Evolutionary conservation across 2,888 invertebrate species (phyloP).

Genomic region (Gibbula magus): DNA sequence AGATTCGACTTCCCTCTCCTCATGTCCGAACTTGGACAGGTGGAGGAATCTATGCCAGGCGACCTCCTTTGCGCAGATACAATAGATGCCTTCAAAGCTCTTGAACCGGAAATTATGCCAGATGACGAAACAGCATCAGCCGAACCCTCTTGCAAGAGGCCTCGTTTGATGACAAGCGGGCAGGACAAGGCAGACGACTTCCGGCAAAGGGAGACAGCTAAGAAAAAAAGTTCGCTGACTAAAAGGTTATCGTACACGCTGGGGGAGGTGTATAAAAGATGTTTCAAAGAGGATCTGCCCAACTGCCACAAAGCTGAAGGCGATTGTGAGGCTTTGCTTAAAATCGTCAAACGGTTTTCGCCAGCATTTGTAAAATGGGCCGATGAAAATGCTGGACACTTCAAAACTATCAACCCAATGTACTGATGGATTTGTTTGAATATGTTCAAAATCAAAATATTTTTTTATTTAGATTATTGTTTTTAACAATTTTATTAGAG

Average conservation of each 20-base stretch:
- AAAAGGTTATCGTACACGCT: not conserved
- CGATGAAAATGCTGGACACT: not conserved
- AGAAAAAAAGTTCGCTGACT: not conserved
- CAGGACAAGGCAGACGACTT: not conserved
- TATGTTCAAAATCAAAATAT: too few relatives aligned
- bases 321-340: not conserved
- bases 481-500: too few relatives aligned
- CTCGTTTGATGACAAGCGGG: not conserved
- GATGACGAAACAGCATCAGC: too few relatives aligned
- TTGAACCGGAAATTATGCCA: not conserved
- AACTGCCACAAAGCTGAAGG: not conserved
- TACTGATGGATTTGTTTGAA: not conserved
- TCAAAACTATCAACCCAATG: not conserved
- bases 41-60: not conserved
- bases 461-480: too few relatives aligned
- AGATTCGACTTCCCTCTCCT: not conserved
- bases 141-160: not conserved
- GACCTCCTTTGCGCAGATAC: not conserved
- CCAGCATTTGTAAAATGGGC: not conserved
- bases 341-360: not conserved
- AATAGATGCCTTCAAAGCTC: not conserved
- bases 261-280: not conserved
- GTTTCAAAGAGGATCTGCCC: not conserved
- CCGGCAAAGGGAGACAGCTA: not conserved
- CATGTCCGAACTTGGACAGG: not conserved